Evolutionary conservation across 2,113 vertebrate genomes (phyloP), one percentile per base, ranked within the genome.

Genomic region (Gopherus flavomarginatus): DNA sequence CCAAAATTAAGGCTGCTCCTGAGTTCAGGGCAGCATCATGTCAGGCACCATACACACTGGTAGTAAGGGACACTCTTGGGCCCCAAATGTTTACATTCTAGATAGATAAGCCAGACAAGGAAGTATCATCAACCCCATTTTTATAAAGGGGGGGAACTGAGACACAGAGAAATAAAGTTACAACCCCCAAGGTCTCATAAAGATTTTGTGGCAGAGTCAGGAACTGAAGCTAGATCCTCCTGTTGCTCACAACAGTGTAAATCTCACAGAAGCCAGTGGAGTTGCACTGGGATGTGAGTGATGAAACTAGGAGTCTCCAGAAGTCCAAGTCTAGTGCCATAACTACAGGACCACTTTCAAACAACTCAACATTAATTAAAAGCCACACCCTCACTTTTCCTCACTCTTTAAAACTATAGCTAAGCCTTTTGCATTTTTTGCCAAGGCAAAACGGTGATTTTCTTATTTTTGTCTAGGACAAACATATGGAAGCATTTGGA

Each of bases 1-100:
- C 92, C 88, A 94, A 86, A 86, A 90, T 77, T 94, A 75, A 95
- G 96, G 94, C 93, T 87, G 91, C 13, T 69, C 35, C 8, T n/a
- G 62, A 21, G 31, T 69, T n/a, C 17, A 69, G 65, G n/a, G n/a
- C 17, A 69, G 95, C 27, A 27, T 96, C 81, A 93, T 85, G 83
- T 81, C 83, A 91, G 89, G 17, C 83, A 75, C 72, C 29, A 22
- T 26, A 52, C 9, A 62, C 38, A 49, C 54, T 7, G 17, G 14
- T 44, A 77, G 19, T 65, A 92, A 92, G 50, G 31, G 81, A 94
- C 88, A 87, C 87, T 94, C 92, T 89, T 95, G 95, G 42, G 42
- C 24, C 42, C 65, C 21, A 38, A 69, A 35, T 38, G 35, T 9
- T 38, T 69, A 69, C 65, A 22, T n/a, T 69, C 31, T 69, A 69